Evolutionary conservation across 2,888 invertebrate species (phyloP), one percentile per base, ranked within the genome.

Genomic region (Apeira syringaria): DNA sequence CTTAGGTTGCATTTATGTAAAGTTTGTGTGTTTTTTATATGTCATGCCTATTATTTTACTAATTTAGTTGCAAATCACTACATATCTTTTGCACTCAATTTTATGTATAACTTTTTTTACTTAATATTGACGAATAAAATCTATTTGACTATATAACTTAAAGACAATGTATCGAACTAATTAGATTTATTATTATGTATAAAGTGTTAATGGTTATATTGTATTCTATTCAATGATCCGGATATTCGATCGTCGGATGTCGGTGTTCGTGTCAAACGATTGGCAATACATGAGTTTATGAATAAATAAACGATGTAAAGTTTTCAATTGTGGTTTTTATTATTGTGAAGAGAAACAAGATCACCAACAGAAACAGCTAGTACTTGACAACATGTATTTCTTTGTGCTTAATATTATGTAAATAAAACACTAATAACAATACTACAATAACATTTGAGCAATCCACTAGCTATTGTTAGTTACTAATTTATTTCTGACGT

Each of bases 221-320:
- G 35, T 41, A 32, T 27, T 22, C n/a, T 43, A 30, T 51, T 48
- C 40, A 22, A 32, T 31, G 34, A 30, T 31, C 32, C 28, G 15
- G 25, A 28, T 25, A 22, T 56, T 54, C 58, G 53, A 65, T 69
- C 70, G 56, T 68, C 66, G 70, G 62, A 69, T 67, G 59, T 66
- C 50, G 61, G 63, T 63, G 59, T 63, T 68, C 20, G 2, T 6
- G 7, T 6, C 67, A 62, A 56, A 37, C 48, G 64, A 62, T 74
- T 77, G 81, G 68, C 74, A 76, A 74, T 72, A 68, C 66, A 66
- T 31, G 44, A 46, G 47, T 73, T 82, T 84, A 84, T 80, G 74
- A 76, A 74, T 54, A 70, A 83, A 80, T 83, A 80, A 83, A 79
- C 65, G 64, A 64, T 74, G 68, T 69, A 73, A 77, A 69, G 62